phyloP scores from a whole-genome alignment of 1,140 invertebrate species.

The Wiebesia pumilae region DNA sequence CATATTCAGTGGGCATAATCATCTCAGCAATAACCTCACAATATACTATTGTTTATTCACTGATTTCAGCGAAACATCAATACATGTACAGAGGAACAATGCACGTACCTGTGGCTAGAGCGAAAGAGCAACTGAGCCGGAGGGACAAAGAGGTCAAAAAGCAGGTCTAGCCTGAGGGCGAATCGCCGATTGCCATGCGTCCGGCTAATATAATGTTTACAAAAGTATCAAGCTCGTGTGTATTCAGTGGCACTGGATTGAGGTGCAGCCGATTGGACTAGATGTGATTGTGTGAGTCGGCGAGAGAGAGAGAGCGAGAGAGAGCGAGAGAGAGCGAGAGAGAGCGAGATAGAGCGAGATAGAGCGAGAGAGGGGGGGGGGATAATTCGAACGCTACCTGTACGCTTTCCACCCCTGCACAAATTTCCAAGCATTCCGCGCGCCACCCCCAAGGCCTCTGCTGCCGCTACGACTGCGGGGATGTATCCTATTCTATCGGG shows the following conservation, averaged over 20 bases:
- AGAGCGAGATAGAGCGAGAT: background rate
- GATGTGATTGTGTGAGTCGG: background rate
- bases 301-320: background rate
- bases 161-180: background rate
- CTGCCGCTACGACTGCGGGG: background rate
- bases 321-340: background rate
- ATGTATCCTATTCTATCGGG: slow-evolving; percentile 12
- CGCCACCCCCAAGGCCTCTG: background rate
- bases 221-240: slow-evolving; percentile 31
- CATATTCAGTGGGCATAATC: slow-evolving; percentile 26
- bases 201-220: slow-evolving; percentile 46
- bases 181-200: slow-evolving; percentile 28
- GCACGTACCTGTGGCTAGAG: background rate
- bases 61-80: slow-evolving; percentile 6
- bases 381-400: slow-evolving; percentile 15
- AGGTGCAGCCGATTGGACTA: no score
- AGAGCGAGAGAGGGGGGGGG: background rate
- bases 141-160: background rate
- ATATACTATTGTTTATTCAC: background rate
- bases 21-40: slow-evolving; percentile 25
- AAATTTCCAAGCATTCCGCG: slow-evolving; percentile 40
- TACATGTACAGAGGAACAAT: background rate
- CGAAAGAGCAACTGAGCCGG: background rate
- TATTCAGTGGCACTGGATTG: no score
- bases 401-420: background rate